Evolutionary conservation across 64 coral and sea anemone species (phyloP).

Genomic region (Stichodactyla helianthus): DNA sequence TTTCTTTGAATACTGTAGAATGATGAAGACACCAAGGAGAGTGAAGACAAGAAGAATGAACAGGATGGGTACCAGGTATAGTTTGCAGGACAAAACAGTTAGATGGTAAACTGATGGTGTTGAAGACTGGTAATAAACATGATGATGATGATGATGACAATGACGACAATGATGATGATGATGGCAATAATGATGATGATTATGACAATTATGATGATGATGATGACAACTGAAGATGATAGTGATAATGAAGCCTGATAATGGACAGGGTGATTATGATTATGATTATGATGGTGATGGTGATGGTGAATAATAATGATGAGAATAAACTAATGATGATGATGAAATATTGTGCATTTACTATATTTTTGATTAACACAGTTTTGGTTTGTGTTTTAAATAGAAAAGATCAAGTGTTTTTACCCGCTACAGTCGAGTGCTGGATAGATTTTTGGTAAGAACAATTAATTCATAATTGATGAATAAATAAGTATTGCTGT

Average conservation of each 20-base stretch:
- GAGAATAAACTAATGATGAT: too few relatives aligned
- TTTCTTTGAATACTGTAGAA: background rate
- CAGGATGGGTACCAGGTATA: background rate
- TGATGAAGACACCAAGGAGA: background rate
- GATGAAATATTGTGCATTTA: too few relatives aligned
- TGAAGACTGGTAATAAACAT: too few relatives aligned
- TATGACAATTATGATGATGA: too few relatives aligned
- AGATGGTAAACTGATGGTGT: background rate
- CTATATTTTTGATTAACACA: background rate
- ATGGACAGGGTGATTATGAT: too few relatives aligned
- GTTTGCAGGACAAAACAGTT: background rate
- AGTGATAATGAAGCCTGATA: too few relatives aligned
- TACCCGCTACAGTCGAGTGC: conserved; percentile 3
- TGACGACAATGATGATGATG: background rate
- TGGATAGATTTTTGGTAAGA: conserved; percentile 66
- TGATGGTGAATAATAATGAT: too few relatives aligned
- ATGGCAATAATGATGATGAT: background rate
- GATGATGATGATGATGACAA: background rate
- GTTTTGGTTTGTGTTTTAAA: background rate
- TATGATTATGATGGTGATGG: too few relatives aligned
- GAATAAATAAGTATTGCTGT: too few relatives aligned
- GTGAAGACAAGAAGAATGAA: background rate
- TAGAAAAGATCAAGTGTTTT: background rate
- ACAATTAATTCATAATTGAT: background rate
- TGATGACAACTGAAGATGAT: too few relatives aligned